phyloP scores from a whole-genome alignment of 2,888 invertebrate genomes.

The Aleiodes testaceus region DNA sequence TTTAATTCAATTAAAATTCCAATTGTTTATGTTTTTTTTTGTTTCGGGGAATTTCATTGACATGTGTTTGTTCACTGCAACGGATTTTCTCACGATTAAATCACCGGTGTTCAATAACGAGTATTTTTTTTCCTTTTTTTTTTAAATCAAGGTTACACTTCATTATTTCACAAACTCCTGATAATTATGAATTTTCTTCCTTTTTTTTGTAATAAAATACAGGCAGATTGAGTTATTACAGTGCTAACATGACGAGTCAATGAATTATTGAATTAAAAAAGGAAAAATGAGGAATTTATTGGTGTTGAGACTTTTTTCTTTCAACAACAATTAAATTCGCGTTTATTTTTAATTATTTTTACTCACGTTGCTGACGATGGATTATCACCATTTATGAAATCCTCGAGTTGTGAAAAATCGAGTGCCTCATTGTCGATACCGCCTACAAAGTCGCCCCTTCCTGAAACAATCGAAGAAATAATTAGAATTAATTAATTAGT shows the following conservation, averaged over 20 bases:
- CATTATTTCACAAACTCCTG: constrained; percentile 17
- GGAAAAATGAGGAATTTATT: neutral
- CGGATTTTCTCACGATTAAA: constrained; percentile 32
- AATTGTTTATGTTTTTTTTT: constrained; percentile 21
- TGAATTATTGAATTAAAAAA: neutral
- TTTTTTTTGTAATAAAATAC: neutral
- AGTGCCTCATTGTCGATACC: constrained; percentile 90
- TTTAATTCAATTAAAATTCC: no score
- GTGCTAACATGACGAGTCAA: neutral
- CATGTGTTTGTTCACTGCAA: constrained; percentile 5
- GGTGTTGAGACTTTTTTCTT: neutral
- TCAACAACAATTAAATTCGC: no score
- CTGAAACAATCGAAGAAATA: constrained; percentile 73
- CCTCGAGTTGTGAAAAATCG: constrained; percentile 87
- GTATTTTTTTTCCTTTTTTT: constrained; percentile 9
- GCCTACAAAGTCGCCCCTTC: constrained; percentile 86
- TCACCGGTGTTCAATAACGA: constrained; percentile 13
- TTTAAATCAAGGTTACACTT: constrained; percentile 20
- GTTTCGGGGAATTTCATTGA: neutral
- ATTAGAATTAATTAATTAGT: neutral
- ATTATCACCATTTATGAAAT: constrained; percentile 86
- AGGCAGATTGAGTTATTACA: neutral
- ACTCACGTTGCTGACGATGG: constrained; percentile 70
- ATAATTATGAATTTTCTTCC: constrained; percentile 6
- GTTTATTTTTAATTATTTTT: neutral